Evolutionary conservation across 2,888 invertebrate species (phyloP).

Genomic region (Hirtodrosophila histrioides): DNA sequence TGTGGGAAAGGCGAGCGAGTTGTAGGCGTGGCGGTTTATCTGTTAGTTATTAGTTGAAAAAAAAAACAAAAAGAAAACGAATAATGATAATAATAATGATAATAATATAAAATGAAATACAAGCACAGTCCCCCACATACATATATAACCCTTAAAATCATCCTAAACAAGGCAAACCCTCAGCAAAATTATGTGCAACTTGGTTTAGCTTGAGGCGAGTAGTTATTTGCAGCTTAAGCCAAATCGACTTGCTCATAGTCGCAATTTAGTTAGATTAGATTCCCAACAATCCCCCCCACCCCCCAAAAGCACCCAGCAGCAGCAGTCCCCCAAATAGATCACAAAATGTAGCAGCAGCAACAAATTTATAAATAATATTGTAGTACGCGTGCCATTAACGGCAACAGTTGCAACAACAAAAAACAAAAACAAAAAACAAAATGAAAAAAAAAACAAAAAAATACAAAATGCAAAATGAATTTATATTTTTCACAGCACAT

Average conservation of each 20-base stretch:
- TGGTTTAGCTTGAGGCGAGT: constrained; percentile 76
- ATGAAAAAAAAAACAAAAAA: constrained; percentile 6
- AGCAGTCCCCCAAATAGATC: constrained; percentile 18
- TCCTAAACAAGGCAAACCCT: constrained; percentile 11
- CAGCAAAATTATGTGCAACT: constrained; percentile 79
- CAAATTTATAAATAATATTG: constrained; percentile 50
- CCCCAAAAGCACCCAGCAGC: neutral
- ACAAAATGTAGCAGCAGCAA: constrained; percentile 27
- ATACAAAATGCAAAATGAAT: constrained; percentile 11
- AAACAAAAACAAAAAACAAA: constrained; percentile 6
- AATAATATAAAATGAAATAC: constrained; percentile 12
- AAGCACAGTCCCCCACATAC: constrained; percentile 37
- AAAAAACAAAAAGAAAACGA: neutral
- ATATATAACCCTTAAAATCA: constrained; percentile 23
- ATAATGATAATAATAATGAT: neutral
- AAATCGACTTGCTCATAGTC: constrained; percentile 80
- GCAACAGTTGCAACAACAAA: constrained; percentile 56
- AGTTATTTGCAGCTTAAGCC: constrained; percentile 50
- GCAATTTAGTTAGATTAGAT: constrained; percentile 59
- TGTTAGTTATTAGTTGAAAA: constrained; percentile 50
- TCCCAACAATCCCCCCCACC: neutral
- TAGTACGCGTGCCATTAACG: constrained; percentile 75
- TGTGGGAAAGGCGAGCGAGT: constrained; percentile 39
- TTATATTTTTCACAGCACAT: constrained; percentile 34
- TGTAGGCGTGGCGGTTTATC: constrained; percentile 49